Evolutionary conservation across 2,113 vertebrate genomes (phyloP).

Genomic region (Anas platyrhynchos): DNA sequence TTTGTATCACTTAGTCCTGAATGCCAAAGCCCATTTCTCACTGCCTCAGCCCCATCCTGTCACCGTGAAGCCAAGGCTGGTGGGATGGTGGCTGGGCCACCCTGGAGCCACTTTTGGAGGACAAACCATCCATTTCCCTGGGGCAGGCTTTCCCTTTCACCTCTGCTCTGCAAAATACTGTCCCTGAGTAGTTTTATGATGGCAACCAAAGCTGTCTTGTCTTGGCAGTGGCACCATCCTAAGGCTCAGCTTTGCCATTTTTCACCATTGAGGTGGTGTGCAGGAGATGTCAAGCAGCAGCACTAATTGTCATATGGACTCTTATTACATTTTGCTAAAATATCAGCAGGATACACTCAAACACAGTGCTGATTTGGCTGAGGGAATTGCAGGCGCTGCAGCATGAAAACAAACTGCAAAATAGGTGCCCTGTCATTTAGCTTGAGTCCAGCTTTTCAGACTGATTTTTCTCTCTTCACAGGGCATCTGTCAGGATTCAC

Average conservation of each 20-base stretch:
- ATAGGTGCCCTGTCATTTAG: background rate
- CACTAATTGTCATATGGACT: background rate
- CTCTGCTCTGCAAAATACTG: background rate
- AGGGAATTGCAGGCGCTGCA: background rate
- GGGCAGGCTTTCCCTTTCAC: background rate
- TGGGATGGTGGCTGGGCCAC: background rate
- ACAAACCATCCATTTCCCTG: background rate
- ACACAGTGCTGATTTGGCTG: fast-evolving
- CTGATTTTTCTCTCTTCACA: conserved; percentile 28
- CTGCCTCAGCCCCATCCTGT: background rate
- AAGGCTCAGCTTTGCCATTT: background rate
- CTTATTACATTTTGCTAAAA: background rate
- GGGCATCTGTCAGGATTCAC: conserved; percentile 18
- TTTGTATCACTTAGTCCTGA: background rate
- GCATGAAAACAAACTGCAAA: conserved; percentile 3
- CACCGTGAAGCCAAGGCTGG: background rate
- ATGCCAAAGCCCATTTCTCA: background rate
- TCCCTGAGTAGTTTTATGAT: background rate
- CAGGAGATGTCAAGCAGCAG: background rate
- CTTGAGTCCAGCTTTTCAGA: conserved; percentile 29
- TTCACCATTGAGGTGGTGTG: background rate
- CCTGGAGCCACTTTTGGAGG: background rate
- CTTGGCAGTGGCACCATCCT: background rate
- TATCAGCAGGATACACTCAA: background rate
- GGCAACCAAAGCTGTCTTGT: background rate